Conservation (phyloP, 2,113 vertebrate species). For the Anser cygnoides region DNA sequence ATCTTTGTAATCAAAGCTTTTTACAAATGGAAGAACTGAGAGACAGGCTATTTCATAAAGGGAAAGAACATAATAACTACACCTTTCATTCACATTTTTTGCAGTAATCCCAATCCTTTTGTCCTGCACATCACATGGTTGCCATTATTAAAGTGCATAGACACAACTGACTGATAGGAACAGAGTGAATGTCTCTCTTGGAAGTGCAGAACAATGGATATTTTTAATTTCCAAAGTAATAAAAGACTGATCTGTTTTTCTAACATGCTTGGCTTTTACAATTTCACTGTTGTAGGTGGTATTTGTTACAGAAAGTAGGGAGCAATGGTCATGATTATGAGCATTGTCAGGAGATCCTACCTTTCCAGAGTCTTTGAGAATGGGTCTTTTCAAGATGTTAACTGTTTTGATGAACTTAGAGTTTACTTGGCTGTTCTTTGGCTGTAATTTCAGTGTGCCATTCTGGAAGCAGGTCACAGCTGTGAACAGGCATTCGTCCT, state of each 20-base stretch:
- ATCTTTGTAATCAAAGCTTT: neutral
- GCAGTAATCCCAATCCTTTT: neutral
- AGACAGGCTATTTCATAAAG: neutral
- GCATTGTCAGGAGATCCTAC: conserved; percentile 15
- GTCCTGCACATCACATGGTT: rapidly evolving
- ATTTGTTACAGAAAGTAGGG: neutral
- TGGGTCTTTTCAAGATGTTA: neutral
- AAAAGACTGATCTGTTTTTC: neutral
- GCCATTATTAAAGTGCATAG: neutral
- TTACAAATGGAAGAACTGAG: neutral
- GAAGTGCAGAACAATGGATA: neutral
- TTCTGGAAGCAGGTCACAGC: conserved; percentile 75
- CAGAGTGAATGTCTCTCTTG: neutral
- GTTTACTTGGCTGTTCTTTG: neutral
- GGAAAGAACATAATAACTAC: neutral
- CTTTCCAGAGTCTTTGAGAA: neutral
- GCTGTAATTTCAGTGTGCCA: conserved; percentile 40
- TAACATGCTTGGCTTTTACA: neutral
- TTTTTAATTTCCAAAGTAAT: neutral
- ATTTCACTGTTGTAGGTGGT: neutral
- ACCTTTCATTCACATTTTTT: neutral
- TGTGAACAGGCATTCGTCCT: conserved; percentile 65
- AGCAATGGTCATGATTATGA: rapidly evolving
- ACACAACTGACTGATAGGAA: neutral
- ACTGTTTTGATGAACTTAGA: rapidly evolving